Evolutionary conservation across 2,797 vertebrate species (phyloP).

Genomic region (Paguma larvata): DNA sequence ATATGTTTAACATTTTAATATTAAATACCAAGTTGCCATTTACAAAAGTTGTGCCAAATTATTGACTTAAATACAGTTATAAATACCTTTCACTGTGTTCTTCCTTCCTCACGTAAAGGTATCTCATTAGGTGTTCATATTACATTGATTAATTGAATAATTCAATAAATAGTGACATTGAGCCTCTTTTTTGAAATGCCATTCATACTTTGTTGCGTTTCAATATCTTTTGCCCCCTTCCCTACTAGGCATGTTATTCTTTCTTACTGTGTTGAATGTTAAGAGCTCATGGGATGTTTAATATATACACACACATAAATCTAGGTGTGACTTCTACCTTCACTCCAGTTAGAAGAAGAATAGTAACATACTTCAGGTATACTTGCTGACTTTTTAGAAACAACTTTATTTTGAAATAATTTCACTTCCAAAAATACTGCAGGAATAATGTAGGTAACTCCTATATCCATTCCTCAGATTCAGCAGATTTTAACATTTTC

Average conservation of each 20-base stretch:
- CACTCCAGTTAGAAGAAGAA: not conserved
- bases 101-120: not conserved
- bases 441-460: not conserved
- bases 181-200: not conserved
- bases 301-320: not conserved
- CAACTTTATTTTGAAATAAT: constrained; percentile 49
- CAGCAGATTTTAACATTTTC: constrained; percentile 33
- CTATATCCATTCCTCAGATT: not conserved
- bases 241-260: not conserved
- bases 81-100: not conserved
- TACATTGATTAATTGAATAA: not conserved
- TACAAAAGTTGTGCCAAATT: not conserved
- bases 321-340: constrained; percentile 33
- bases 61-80: not conserved
- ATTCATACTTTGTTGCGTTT: not conserved
- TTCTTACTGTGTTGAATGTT: constrained; percentile 7
- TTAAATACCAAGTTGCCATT: not conserved
- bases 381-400: constrained; percentile 17
- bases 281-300: not conserved
- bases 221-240: not conserved
- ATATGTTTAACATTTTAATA: not conserved
- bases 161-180: not conserved
- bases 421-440: not conserved
- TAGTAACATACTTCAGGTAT: not conserved
- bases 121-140: not conserved